phyloP scores from a whole-genome alignment of 2,797 vertebrate genomes.

The Eptatretus atami region DNA sequence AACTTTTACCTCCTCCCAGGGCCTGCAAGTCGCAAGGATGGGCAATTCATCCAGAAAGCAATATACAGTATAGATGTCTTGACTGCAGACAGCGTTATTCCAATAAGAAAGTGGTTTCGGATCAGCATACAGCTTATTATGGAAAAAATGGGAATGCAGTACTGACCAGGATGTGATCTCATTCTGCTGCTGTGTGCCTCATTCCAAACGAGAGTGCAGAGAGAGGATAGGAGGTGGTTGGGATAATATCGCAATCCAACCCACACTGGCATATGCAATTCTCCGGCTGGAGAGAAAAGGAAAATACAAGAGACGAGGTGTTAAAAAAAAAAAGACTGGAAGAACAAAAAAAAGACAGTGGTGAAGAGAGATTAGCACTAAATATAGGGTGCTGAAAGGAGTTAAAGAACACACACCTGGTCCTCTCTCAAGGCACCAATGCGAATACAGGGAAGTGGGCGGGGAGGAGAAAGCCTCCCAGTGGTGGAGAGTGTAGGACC shows the following conservation, averaged over 20 bases:
- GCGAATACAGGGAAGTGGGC: constrained; percentile 57
- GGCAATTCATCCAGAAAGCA: too few relatives aligned
- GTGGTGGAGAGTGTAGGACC: constrained; percentile 42
- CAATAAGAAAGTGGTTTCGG: too few relatives aligned
- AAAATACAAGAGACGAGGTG: too few relatives aligned
- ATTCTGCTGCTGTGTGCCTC: constrained; percentile 34
- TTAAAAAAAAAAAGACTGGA: too few relatives aligned
- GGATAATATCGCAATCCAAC: constrained; percentile 61
- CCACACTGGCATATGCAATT: constrained; percentile 46
- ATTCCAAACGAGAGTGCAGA: constrained; percentile 68
- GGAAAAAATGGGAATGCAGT: neutral
- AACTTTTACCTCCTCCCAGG: constrained; percentile 74
- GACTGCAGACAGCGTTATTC: too few relatives aligned
- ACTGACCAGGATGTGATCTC: constrained; percentile 66
- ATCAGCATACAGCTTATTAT: too few relatives aligned
- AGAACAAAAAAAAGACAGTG: neutral
- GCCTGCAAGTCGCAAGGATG: constrained; percentile 19
- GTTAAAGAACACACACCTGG: constrained; percentile 21
- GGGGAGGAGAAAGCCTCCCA: constrained; percentile 41
- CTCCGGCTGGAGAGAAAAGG: constrained; percentile 24
- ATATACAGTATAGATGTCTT: too few relatives aligned
- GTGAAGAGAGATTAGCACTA: neutral
- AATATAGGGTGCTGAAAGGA: neutral
- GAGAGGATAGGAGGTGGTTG: constrained; percentile 52
- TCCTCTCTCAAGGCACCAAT: constrained; percentile 56